Evolutionary conservation across 2,797 vertebrate species (phyloP), one percentile per base, ranked within the genome.

Genomic region (Toxotes lorentzi): DNA sequence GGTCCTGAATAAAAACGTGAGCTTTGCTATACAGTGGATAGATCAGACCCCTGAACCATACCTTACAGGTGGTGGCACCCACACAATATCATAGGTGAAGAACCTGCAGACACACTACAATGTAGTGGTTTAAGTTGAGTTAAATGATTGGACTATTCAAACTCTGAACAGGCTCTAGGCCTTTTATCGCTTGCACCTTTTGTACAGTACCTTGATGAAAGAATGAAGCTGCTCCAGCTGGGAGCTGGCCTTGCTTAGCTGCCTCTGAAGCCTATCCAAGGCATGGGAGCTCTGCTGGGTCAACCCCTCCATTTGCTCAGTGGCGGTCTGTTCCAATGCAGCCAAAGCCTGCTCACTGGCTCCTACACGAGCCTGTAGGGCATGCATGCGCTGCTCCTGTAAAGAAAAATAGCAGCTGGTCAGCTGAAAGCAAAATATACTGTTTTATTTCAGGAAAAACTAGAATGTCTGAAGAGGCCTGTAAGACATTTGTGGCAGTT

Each of bases 171-270:
- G 27, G 27, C 27, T 51, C 4, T 8, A 50, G 41, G 24, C 56
- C 35, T 78, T 67, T 64, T 48, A 64, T 51, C 65, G 3, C 3
- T 63, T 63, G 6, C 12, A 13, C 21, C 19, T 76, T 76, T 30
- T 27, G 53, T 85, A 96, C 94, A 56, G 68, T 93, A 97, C 97
- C 97, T 97, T 96, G 70, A 96, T 95, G 91, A 98, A 98, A 47
- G 88, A 68, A 68, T 92, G 89, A 73, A 98, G 95, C 76, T 98
- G 96, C 62, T 97, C 95, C 79, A 95, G 90, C 91, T 96, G 96
- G 34, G 93, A 91, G 89, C 68, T 93, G 66, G 94, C 87, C 23
- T 95, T 87, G 30, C 91, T 69, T 54, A 97, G 79, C 76, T 96
- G 94, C 82, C 92, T 96, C 92, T 97, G 96, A 34, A 97, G 79